Conservation (phyloP, 2,113 vertebrate species). For the Neogobius melanostomus region DNA sequence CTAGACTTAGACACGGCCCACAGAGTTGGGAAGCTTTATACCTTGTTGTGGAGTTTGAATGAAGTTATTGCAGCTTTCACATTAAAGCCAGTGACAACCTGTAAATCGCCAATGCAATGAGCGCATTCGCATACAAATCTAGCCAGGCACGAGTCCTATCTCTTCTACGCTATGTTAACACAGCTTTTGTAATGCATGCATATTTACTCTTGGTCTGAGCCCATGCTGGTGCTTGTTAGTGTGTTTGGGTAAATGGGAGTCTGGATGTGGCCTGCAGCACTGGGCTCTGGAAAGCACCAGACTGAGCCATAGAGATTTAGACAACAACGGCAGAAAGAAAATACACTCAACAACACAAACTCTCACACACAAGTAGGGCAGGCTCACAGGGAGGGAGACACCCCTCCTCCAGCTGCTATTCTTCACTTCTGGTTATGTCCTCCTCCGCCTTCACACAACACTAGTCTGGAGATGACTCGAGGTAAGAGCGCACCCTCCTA, state of each 20-base stretch:
- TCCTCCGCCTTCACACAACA: constrained; percentile 20
- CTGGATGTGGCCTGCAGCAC: constrained; percentile 10
- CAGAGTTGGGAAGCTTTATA: too few species aligned
- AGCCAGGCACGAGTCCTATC: not conserved
- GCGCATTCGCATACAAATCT: not conserved
- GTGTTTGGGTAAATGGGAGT: constrained; percentile 25
- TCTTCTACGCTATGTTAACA: not conserved
- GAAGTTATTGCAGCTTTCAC: too few species aligned
- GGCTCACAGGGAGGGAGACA: constrained; percentile 32
- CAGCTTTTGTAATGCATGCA: constrained; percentile 2
- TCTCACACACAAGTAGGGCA: constrained; percentile 48
- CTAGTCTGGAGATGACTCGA: constrained; percentile 1
- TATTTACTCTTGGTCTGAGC: not conserved
- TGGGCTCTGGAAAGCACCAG: constrained; percentile 11
- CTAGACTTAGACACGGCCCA: too few species aligned
- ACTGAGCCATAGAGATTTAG: constrained; percentile 34
- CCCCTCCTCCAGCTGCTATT: not conserved
- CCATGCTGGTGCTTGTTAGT: constrained; percentile 15
- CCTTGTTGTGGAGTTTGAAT: too few species aligned
- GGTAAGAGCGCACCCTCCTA: too few species aligned
- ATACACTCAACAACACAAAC: constrained; percentile 23
- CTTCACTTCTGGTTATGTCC: constrained; percentile 12
- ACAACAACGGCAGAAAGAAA: constrained; percentile 41
- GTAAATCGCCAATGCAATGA: too few species aligned
- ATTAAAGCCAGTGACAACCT: too few species aligned